Evolutionary conservation across 2,113 vertebrate genomes (phyloP).

Genomic region (Coptodon rendalli): DNA sequence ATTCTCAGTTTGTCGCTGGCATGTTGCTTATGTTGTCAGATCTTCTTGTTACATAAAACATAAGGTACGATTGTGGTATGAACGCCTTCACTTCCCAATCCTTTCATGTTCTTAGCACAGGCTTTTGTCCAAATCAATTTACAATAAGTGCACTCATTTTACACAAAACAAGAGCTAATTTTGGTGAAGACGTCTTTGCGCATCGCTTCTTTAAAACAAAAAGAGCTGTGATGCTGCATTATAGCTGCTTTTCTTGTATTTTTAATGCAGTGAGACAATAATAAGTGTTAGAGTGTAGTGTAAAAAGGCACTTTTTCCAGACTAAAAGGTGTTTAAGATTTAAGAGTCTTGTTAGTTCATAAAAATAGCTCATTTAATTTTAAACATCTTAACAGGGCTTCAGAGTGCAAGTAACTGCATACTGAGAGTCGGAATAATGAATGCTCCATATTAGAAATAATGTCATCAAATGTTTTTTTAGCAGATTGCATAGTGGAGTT

Average conservation of each 20-base stretch:
- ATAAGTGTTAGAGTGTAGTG: neutral
- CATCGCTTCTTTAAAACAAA: neutral
- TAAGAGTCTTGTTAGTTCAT: neutral
- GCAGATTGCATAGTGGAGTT: neutral
- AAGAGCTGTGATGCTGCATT: neutral
- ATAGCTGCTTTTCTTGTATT: neutral
- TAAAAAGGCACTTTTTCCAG: neutral
- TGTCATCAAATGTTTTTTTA: neutral
- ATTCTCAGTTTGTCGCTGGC: neutral
- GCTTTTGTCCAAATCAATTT: neutral
- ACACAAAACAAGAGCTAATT: neutral
- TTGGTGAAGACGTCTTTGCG: neutral
- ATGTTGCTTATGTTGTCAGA: neutral
- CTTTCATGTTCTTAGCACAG: neutral
- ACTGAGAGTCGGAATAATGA: neutral
- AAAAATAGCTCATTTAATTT: conserved; percentile 18
- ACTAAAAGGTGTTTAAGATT: neutral
- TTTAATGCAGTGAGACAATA: neutral
- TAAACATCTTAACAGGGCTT: neutral
- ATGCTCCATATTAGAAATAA: neutral
- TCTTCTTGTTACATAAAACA: neutral
- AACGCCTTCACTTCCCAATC: neutral
- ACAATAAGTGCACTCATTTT: neutral
- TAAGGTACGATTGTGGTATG: neutral
- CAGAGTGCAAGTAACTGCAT: neutral